Conservation (phyloP, 92 coral and sea anemone genomes). For the Heliopora coerulea region DNA sequence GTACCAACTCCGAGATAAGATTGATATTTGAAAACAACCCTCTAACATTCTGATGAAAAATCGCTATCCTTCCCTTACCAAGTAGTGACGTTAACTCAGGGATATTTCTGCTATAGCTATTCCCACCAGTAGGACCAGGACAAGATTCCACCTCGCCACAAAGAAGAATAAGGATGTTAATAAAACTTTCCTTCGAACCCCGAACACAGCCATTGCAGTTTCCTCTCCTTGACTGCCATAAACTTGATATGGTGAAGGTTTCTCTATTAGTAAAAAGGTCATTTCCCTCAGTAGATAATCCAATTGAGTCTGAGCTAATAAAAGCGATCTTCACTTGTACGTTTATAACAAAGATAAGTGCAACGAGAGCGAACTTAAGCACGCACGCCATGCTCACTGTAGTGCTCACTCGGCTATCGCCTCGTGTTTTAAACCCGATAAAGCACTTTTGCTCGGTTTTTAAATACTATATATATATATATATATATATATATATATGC, state of each 20-base stretch:
- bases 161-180: too few species aligned
- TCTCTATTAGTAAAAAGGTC: too few species aligned
- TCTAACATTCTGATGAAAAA: conserved; percentile 9
- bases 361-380: conserved; percentile 1
- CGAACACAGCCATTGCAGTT: too few species aligned
- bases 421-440: too few species aligned
- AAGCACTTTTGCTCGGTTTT: too few species aligned
- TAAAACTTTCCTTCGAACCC: too few species aligned
- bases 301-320: background rate
- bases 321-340: conserved; percentile 6
- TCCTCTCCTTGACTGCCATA: too few species aligned
- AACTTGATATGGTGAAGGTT: too few species aligned
- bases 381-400: background rate
- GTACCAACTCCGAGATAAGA: conserved; percentile 14
- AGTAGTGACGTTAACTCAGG: background rate
- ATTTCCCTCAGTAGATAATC: conserved; percentile 7
- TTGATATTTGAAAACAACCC: conserved; percentile 8
- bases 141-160: conserved; percentile 14
- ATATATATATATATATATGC: too few species aligned
- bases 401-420: too few species aligned
- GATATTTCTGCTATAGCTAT: background rate
- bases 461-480: too few species aligned
- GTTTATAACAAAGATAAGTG: background rate
- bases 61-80: background rate
- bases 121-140: conserved; percentile 14